Percentiles rank a stretch among this genome's conserved stretches.
Evolutionary conservation across 2,888 invertebrate genomes (phyloP).

Genomic region (Drosophila kambysellisi): DNA sequence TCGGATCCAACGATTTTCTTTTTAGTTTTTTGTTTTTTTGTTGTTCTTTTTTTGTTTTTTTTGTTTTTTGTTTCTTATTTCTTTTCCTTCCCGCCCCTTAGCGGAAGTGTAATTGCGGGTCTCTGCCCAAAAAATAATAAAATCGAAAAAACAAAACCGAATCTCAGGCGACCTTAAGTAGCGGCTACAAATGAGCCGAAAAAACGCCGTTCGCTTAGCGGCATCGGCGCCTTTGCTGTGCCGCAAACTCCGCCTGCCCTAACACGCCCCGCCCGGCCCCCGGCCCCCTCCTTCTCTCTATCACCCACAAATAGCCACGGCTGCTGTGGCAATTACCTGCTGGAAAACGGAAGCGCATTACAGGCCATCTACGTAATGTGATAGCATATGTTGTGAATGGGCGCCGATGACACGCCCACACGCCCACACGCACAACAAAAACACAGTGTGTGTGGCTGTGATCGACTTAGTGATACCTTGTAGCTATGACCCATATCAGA

Average conservation of each 20-base stretch:
- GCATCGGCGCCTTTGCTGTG: conserved; percentile 60
- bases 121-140: conserved; percentile 18
- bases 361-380: conserved; percentile 69
- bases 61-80: conserved; percentile 10
- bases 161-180: conserved; percentile 50
- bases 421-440: conserved; percentile 5
- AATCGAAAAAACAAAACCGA: conserved; percentile 4
- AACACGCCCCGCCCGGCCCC: background rate
- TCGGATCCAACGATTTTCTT: conserved; percentile 7
- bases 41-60: conserved; percentile 7
- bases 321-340: conserved; percentile 53
- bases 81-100: conserved; percentile 21
- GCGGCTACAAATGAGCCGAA: conserved; percentile 62
- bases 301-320: background rate
- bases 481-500: background rate
- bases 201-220: conserved; percentile 47
- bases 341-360: conserved; percentile 76
- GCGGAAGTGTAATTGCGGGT: conserved; percentile 75
- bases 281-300: background rate
- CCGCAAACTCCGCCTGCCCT: conserved; percentile 18
- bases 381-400: conserved; percentile 59
- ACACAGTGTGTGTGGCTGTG: background rate
- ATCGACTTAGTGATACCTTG: background rate
- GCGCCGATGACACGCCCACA: conserved; percentile 45
- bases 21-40: conserved; percentile 7